Percentiles rank a stretch among this genome's conserved stretches.
phyloP scores from a whole-genome alignment of 2,888 invertebrate genomes.

The Oxyteleia sp. region DNA sequence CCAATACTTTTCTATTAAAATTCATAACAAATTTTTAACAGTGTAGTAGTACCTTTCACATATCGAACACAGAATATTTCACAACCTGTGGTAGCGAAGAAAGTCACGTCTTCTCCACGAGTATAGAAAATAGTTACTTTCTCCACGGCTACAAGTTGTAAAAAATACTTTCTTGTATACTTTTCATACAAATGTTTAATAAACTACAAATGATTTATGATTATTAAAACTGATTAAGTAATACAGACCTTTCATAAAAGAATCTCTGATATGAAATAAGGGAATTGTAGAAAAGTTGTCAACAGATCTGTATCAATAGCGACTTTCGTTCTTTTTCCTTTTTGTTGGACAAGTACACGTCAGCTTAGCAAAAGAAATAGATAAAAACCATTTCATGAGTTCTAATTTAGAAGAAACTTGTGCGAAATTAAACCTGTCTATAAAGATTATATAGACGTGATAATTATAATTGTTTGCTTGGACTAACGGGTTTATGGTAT shows the following conservation, averaged over 20 bases:
- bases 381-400: slow-evolving; percentile 30
- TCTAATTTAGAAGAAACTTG: slow-evolving; percentile 48
- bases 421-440: slow-evolving; percentile 57
- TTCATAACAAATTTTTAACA: too few relatives aligned
- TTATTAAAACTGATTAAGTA: background rate
- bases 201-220: too few relatives aligned
- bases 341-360: background rate
- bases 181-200: too few relatives aligned
- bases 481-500: slow-evolving; percentile 36
- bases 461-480: slow-evolving; percentile 52
- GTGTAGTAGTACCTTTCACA: too few relatives aligned
- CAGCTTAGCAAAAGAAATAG: background rate
- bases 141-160: too few relatives aligned
- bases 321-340: slow-evolving; percentile 9
- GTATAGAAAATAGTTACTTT: too few relatives aligned
- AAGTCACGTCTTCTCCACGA: too few relatives aligned
- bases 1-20: too few relatives aligned
- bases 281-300: slow-evolving; percentile 4
- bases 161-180: too few relatives aligned
- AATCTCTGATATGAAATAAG: background rate
- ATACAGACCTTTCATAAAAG: background rate
- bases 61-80: too few relatives aligned
- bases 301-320: background rate
- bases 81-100: too few relatives aligned
- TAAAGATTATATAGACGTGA: slow-evolving; percentile 46